A percentile compares a stretch with the other conserved stretches of the same genome.
Conservation (phyloP, 1,140 invertebrate genomes). For the Calycopis cecrops region DNA sequence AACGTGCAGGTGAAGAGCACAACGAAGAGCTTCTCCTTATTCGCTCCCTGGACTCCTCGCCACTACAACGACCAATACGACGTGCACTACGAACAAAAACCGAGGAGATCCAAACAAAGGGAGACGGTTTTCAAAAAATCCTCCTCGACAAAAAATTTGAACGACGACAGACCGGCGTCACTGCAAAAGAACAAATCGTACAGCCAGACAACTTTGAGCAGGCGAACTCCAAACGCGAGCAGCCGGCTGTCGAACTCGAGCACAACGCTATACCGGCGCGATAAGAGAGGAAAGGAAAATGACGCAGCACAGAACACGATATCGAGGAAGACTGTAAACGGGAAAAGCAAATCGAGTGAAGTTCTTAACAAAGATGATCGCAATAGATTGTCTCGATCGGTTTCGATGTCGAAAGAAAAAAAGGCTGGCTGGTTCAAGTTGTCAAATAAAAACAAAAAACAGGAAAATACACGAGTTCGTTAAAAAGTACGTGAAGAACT, state of each 20-base stretch:
- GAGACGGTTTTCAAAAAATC: slow-evolving; percentile 46
- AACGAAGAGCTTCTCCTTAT: slow-evolving; percentile 87
- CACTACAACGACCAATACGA: slow-evolving; percentile 83
- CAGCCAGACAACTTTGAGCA: slow-evolving; percentile 59
- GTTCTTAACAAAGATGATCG: slow-evolving; percentile 72
- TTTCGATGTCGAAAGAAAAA: slow-evolving; percentile 82
- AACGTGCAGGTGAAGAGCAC: slow-evolving; percentile 82
- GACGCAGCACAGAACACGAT: slow-evolving; percentile 52
- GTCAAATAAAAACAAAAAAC: slow-evolving; percentile 77
- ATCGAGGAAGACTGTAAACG: slow-evolving; percentile 67
- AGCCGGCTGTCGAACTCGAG: slow-evolving; percentile 50
- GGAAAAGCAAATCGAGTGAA: slow-evolving; percentile 78
- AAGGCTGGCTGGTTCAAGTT: slow-evolving; percentile 84
- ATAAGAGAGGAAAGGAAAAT: slow-evolving; percentile 65
- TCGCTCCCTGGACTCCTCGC: slow-evolving; percentile 88
- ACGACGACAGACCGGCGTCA: slow-evolving; percentile 37
- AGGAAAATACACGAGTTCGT: slow-evolving; percentile 60
- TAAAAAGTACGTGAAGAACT: slow-evolving; percentile 19
- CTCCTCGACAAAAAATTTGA: slow-evolving; percentile 46
- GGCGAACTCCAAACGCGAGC: slow-evolving; percentile 49
- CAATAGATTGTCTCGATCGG: slow-evolving; percentile 75
- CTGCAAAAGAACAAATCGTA: slow-evolving; percentile 63
- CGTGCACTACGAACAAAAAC: slow-evolving; percentile 86
- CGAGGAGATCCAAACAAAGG: slow-evolving; percentile 49
- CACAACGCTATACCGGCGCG: slow-evolving; percentile 55